phyloP scores from a whole-genome alignment of 2,888 invertebrate genomes.

The Lithophane leautieri region DNA sequence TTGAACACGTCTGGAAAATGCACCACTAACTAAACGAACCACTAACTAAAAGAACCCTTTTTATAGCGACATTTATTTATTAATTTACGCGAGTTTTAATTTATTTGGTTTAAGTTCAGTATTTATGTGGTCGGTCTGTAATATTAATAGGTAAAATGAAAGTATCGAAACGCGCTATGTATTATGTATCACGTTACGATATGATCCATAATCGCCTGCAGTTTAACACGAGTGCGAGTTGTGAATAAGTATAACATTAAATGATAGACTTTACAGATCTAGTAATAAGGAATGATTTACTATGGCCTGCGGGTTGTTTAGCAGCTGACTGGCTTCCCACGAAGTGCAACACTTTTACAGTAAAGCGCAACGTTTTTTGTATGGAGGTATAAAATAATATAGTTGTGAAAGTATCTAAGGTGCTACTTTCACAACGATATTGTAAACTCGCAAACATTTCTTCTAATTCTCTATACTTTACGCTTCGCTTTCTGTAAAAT shows the following conservation, averaged over 20 bases:
- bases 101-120: conserved; percentile 9
- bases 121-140: conserved; percentile 4
- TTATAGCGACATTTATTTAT: neutral
- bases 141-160: neutral
- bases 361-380: neutral
- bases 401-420: neutral
- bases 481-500: neutral
- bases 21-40: neutral
- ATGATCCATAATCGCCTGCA: conserved; percentile 15
- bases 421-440: too few species aligned
- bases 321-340: conserved; percentile 7
- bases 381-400: neutral
- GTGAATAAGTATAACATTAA: conserved; percentile 28
- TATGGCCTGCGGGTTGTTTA: neutral
- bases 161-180: neutral
- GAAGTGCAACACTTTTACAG: neutral
- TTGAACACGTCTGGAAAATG: neutral
- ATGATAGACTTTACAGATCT: conserved; percentile 21
- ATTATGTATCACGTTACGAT: neutral
- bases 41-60: neutral
- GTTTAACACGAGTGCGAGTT: neutral
- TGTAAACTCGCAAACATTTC: neutral
- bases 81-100: neutral
- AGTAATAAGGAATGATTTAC: conserved; percentile 33
- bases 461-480: neutral